Conservation (phyloP, 2,797 vertebrate genomes). For the Gymnothorax reevesii region DNA sequence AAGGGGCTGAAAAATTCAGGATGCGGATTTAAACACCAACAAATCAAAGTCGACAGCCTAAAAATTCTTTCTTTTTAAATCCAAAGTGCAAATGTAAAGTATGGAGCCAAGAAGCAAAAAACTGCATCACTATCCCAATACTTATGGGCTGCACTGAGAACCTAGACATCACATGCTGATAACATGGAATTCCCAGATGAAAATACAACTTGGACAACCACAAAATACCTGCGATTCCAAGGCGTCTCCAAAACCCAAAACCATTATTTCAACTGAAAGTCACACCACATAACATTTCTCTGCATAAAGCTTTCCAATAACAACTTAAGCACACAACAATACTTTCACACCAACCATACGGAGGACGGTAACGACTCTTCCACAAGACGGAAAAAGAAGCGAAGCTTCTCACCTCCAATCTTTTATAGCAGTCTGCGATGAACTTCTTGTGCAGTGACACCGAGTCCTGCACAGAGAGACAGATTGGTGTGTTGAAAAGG, state of each 20-base stretch:
- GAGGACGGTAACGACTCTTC: background rate
- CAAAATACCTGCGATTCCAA: background rate
- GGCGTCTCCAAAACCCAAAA: background rate
- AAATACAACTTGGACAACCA: background rate
- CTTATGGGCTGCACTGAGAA: too few relatives aligned
- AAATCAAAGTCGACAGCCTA: too few relatives aligned
- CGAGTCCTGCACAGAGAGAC: constrained; percentile 80
- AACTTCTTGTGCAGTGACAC: constrained; percentile 99
- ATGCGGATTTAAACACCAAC: too few relatives aligned
- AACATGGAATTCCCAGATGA: background rate
- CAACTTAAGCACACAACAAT: background rate
- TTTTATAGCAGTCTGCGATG: constrained; percentile 97
- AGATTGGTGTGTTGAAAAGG: background rate
- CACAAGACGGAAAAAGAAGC: background rate
- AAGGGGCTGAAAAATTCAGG: too few relatives aligned
- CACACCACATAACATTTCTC: background rate
- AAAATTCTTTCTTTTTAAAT: too few relatives aligned
- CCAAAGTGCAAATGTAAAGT: too few relatives aligned
- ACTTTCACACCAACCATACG: background rate
- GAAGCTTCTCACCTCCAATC: constrained; percentile 83
- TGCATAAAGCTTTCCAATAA: background rate
- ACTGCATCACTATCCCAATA: too few relatives aligned
- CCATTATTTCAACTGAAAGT: background rate
- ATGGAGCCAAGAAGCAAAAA: too few relatives aligned
- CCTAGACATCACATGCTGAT: background rate